Evolutionary conservation across 2,888 invertebrate species (phyloP).

Genomic region (Tolmerus cingulatus): DNA sequence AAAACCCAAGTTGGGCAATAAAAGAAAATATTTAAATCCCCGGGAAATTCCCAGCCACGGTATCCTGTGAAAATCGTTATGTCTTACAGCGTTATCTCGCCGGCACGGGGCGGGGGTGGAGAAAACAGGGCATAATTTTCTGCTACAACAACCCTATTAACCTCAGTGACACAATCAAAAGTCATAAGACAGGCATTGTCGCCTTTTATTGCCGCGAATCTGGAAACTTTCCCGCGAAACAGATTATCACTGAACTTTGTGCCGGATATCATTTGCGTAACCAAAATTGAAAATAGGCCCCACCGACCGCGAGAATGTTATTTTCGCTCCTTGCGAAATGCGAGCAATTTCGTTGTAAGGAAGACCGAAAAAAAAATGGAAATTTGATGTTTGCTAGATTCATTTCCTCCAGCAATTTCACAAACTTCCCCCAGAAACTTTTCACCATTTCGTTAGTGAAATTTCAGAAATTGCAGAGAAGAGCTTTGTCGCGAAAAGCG

Average conservation of each 20-base stretch:
- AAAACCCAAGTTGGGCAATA: not conserved
- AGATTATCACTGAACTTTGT: not conserved
- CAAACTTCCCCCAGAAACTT: constrained; percentile 11
- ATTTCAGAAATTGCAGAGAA: constrained; percentile 1
- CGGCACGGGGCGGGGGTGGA: too few species aligned
- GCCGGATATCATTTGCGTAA: not conserved
- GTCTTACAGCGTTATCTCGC: not conserved
- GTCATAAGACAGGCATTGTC: constrained; percentile 31
- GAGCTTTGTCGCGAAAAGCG: not conserved
- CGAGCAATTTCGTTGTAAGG: not conserved
- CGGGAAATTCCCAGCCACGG: not conserved
- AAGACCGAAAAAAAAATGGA: not conserved
- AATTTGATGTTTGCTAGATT: constrained; percentile 29
- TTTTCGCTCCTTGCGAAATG: not conserved
- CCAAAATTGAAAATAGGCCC: not conserved
- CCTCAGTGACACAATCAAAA: constrained; percentile 31
- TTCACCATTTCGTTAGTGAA: not conserved
- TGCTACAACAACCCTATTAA: constrained; percentile 17
- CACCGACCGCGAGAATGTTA: not conserved
- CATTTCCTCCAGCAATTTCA: constrained; percentile 25
- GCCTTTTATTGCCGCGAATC: constrained; percentile 35
- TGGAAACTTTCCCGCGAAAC: not conserved
- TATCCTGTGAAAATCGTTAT: not conserved
- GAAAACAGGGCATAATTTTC: not conserved
- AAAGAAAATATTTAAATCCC: not conserved